Evolutionary conservation across 2,888 invertebrate species (phyloP), one percentile per base, ranked within the genome.

Genomic region (Tubulanus polymorphus): DNA sequence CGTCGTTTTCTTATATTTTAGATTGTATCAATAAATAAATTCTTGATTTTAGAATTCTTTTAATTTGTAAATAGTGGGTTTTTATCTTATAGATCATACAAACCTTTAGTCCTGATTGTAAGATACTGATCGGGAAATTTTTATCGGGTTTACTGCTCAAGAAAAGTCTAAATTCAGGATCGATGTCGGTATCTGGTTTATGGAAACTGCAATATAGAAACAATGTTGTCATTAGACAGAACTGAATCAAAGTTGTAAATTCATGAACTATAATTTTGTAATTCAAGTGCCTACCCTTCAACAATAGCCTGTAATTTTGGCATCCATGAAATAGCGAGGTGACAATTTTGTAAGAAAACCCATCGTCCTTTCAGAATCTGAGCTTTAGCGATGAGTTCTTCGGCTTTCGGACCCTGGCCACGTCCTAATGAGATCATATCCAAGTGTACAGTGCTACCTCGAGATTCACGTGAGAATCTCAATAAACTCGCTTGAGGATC

Each of bases 301-400:
- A 78, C 76, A 37, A 78, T 68, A 20, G 67, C 59, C 56, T 78
- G 76, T 25, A 78, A 66, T 55, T 63, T 64, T 0, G 76, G 77
- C 78, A 78, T 78, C 76, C 76, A 78, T 10, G 76, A 76, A 6
- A 75, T 75, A 3, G 78, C 77, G 3, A 79, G 67, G 60, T 79
- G 78, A 61, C 78, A 79, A 63, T 79, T 79, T 63, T 79, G 78
- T 23, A 79, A 63, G 64, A 79, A 79, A 47, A 79, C 72, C 79
- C 79, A 79, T 51, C 78, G 64, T 3, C 78, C 78, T 60, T 79
- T 79, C 26, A 78, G 68, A 45, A 77, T 76, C 65, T 76, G 74
- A 12, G 79, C 78, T 60, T 78, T 78, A 20, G 70, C 65, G 27
- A 79, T 77, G 48, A 79, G 71, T 57, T 78, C 76, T 63, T 78